Evolutionary conservation across 2,888 invertebrate genomes (phyloP), one percentile per base, ranked within the genome.

Genomic region (Xiphydria camelus): DNA sequence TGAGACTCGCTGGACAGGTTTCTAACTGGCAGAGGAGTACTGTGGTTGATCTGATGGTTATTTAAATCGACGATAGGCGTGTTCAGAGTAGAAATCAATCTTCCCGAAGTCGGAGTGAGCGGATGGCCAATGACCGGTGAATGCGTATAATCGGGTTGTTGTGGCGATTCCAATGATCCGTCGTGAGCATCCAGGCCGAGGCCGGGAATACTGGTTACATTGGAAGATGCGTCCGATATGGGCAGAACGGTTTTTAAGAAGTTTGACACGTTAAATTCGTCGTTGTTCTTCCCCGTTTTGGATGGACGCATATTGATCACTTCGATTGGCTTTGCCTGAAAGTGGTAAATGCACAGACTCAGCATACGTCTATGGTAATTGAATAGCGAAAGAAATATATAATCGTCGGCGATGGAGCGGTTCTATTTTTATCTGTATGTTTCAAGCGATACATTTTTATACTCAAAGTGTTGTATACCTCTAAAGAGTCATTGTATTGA

Each of bases 191-290:
- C 75, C 20, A 73, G 49, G 10, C 75, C 75, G 37, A 75, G 49
- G 20, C 75, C 75, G 2, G 75, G 75, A 46, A 75, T 75, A 19
- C 61, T 67, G 41, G 64, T 58, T 1, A 65, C 35, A 38, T 66
- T 65, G 3, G 51, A 44, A 38, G 59, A 61, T 45, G 69, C 73
- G 42, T 73, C 77, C 1, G 79, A 77, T 22, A 68, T 73, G 1
- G 81, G 78, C 40, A 80, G 76, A 4, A 83, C 76, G 1, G 76
- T 81, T 64, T 83, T 83, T 48, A 83, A 62, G 40, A 83, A 83
- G 55, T 79, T 82, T 39, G 80, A 78, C 53, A 83, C 78, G 60
- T 78, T 80, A 59, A 82, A 82, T 45, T 80, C 80, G 53, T 75
- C 82, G 80, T 40, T 81, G 78, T 50, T 76, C 65, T 25, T 53